Conservation (phyloP, 2,888 invertebrate species). For the Temnothorax rugatulus region DNA sequence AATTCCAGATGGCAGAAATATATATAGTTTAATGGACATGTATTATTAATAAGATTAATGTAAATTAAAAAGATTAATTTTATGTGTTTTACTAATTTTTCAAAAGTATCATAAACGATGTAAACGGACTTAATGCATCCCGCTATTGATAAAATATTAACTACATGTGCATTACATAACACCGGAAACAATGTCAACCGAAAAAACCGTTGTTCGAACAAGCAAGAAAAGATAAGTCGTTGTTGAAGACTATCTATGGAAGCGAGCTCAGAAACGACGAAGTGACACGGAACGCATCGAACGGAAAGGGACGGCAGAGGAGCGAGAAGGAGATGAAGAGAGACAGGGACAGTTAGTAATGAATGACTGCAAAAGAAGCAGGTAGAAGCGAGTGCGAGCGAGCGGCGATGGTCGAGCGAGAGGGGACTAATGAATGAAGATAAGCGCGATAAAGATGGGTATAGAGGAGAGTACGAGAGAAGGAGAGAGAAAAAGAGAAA, state of each 20-base stretch:
- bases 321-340: conserved; percentile 41
- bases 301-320: conserved; percentile 78
- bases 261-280: conserved; percentile 46
- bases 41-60: not conserved
- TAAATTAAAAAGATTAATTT: not conserved
- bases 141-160: not conserved
- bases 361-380: conserved; percentile 77
- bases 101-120: not conserved
- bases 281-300: conserved; percentile 55
- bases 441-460: conserved; percentile 29
- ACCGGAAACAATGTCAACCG: conserved; percentile 44
- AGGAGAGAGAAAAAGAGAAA: conserved; percentile 34
- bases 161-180: not conserved
- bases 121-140: not conserved
- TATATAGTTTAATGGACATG: not conserved
- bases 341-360: conserved; percentile 66
- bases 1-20: not conserved
- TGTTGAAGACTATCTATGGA: conserved; percentile 50
- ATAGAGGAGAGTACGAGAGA: conserved; percentile 15
- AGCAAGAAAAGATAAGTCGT: conserved; percentile 42
- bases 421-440: conserved; percentile 63
- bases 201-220: conserved; percentile 49
- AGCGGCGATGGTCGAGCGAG: conserved; percentile 53
- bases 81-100: not conserved
- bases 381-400: conserved; percentile 63